These are phyloP conservation scores for Drosophila imparisetae DNA, from an alignment of 2,888 invertebrate genomes.

Conservation along the genomic window DNA sequence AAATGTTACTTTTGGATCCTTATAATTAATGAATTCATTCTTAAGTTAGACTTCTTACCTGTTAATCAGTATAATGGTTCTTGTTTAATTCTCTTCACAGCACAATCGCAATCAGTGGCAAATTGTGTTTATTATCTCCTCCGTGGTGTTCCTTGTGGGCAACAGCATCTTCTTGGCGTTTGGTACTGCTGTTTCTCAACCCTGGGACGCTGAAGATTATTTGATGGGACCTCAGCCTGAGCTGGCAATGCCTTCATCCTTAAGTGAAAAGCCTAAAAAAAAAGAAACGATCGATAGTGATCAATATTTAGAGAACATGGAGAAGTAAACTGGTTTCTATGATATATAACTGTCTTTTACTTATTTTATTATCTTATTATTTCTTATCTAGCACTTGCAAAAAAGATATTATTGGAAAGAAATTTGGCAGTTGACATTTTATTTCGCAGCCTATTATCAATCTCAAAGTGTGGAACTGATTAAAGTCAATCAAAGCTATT, in stretches of 20 bases:
- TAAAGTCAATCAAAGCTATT: no score
- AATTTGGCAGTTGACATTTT: not conserved
- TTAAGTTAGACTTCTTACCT: not conserved
- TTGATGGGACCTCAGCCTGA: conserved; percentile 65
- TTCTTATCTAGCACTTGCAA: not conserved
- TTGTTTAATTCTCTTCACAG: conserved; percentile 38
- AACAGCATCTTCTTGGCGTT: conserved; percentile 89
- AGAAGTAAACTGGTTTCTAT: not conserved
- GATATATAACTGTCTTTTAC: not conserved
- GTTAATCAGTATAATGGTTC: not conserved
- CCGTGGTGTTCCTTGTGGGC: conserved; percentile 88
- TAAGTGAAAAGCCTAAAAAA: not conserved
- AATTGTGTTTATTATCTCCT: conserved; percentile 88
- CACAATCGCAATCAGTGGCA: conserved; percentile 88
- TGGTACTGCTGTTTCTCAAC: conserved; percentile 88
- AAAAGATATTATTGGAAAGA: not conserved
- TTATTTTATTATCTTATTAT: not conserved
- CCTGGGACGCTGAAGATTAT: conserved; percentile 88
- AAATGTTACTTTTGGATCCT: not conserved
- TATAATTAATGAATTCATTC: not conserved
- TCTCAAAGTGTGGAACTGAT: no score
- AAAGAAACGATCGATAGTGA: not conserved
- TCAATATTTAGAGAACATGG: not conserved
- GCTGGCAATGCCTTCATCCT: conserved; percentile 5
- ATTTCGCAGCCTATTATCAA: not conserved